phyloP scores from a whole-genome alignment of 2,888 invertebrate genomes.

The Gymnoscelis rufifasciata region DNA sequence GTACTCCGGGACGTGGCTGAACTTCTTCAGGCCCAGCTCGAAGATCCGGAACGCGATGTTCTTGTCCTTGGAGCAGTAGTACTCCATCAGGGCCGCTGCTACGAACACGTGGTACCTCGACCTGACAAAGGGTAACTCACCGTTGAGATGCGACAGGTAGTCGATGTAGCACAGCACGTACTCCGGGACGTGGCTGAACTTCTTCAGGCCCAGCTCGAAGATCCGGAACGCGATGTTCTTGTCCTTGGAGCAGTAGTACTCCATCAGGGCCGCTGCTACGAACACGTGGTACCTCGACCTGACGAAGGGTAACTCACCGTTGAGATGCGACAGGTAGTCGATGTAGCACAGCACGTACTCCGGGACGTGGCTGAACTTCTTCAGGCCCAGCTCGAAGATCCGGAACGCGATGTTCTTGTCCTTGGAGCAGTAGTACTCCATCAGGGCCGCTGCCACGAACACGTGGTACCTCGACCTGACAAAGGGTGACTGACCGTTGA shows the following conservation, averaged over 20 bases:
- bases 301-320: constrained; percentile 81
- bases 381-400: constrained; percentile 97
- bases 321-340: constrained; percentile 97
- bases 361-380: constrained; percentile 96
- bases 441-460: constrained; percentile 96
- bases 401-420: constrained; percentile 97
- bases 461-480: constrained; percentile 91
- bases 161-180: constrained; percentile 98
- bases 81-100: constrained; percentile 98
- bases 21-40: constrained; percentile 98
- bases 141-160: constrained; percentile 97
- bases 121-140: constrained; percentile 82
- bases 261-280: constrained; percentile 98
- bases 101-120: constrained; percentile 96
- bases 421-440: constrained; percentile 99
- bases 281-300: constrained; percentile 94
- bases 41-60: constrained; percentile 98
- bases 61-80: constrained; percentile 98
- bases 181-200: constrained; percentile 96
- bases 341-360: constrained; percentile 98
- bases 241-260: constrained; percentile 99
- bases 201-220: constrained; percentile 98
- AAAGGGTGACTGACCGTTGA: constrained; percentile 85
- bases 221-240: constrained; percentile 97
- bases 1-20: constrained; percentile 96